Base-by-base conservation (phyloP, 2,113 vertebrate species). In the Sebastes schlegelii region DNA sequence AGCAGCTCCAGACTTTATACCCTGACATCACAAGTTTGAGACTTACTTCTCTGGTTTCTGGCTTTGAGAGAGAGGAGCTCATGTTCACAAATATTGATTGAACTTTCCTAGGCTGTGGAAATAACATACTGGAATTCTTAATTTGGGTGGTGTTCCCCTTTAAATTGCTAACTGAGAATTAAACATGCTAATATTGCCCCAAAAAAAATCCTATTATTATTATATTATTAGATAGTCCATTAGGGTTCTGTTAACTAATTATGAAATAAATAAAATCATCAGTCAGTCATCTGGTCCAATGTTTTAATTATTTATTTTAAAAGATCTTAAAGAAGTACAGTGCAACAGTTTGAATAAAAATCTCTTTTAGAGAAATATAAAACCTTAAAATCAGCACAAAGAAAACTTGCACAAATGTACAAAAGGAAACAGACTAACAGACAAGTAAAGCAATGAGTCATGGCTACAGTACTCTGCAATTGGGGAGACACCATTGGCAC, bases 211-310 rank as follows among this genome's bases (percentile, higher is more conserved):
- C 17, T 26, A 64, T 0, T 58, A 11, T 58, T 58, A 58, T 26
- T 26, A 26, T 26, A 3, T 2, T 60, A 23, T 63, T 48, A 52
- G 40, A 57, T 65, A n/a, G 52, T 46, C 16, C 7, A 45, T 58
- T 45, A 0, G 1, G 6, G 10, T 65, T 71, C 12, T 67, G n/a
- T 72, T 60, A 64, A 71, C 23, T 80, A 13, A 75, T 75, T 75
- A 8, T 46, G 42, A 4, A 84, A 86, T 86, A 87, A 86, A 91
- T 86, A 86, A 86, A 91, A 69, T 17, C 0, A 75, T 68, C 16
- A 64, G 1, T 16, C 8, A 11, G 16, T 60, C 19, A 74, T 62
- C 34, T 26, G 45, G 51, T 64, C 13, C 17, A 64, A 1, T 13
- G 8, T 82, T 58, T 66, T 40, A 2, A 42, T 11, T 58, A 13